These are phyloP conservation scores for Holothuria scabra DNA, from an alignment of 53 echinoderm and acorn worm species.

Conservation along the genomic window DNA sequence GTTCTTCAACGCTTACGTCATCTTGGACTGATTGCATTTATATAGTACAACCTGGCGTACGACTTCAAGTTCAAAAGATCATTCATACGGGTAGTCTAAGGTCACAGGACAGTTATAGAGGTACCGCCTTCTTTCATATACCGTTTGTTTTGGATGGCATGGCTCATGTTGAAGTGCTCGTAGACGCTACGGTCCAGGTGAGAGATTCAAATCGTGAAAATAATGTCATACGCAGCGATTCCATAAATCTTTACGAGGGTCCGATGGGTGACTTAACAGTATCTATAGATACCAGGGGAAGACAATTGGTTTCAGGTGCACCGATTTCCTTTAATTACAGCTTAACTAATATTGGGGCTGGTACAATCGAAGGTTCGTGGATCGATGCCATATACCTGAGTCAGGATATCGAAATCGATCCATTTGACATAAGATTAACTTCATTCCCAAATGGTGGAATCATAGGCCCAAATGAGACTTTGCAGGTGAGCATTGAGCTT, in stretches of 20 bases:
- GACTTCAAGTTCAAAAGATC: not conserved
- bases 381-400: conserved; percentile 36
- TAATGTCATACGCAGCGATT: conserved; percentile 8
- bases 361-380: not conserved
- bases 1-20: conserved; percentile 20
- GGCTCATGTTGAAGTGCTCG: conserved; percentile 13
- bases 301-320: not conserved
- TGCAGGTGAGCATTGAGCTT: not conserved
- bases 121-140: not conserved
- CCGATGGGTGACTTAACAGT: conserved; percentile 19
- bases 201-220: conserved; percentile 23
- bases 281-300: not conserved
- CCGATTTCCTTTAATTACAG: conserved; percentile 18
- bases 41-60: conserved; percentile 21
- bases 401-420: conserved; percentile 27
- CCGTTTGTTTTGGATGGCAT: conserved; percentile 13
- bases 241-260: conserved; percentile 26
- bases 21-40: conserved; percentile 43
- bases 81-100: conserved; percentile 4
- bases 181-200: conserved; percentile 8
- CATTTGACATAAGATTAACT: conserved; percentile 17
- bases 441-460: not conserved
- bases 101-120: not conserved
- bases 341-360: conserved; percentile 27
- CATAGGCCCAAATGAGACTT: not conserved